phyloP scores from a whole-genome alignment of 2,888 invertebrate species.

The Macrosiphum euphorbiae region DNA sequence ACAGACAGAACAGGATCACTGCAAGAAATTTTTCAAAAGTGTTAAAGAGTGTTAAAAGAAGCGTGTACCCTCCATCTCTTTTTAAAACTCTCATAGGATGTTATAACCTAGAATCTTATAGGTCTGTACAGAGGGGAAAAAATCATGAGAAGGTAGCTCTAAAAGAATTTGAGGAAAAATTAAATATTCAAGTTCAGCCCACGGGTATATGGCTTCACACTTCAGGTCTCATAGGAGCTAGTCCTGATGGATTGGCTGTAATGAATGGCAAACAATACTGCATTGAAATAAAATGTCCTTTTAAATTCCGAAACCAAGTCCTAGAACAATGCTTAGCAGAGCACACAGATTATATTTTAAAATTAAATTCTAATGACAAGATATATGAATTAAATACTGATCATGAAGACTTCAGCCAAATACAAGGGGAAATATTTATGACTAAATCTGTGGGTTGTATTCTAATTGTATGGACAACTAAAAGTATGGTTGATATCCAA shows the following conservation, averaged over 20 bases:
- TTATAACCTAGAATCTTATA: not conserved
- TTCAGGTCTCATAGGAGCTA: not conserved
- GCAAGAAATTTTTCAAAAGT: conserved; percentile 29
- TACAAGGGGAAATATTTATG: conserved; percentile 66
- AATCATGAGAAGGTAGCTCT: not conserved
- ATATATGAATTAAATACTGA: conserved; percentile 36
- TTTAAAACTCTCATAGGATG: conserved; percentile 3
- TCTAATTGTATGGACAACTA: conserved; percentile 61
- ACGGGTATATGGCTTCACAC: not conserved
- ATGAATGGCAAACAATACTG: not conserved
- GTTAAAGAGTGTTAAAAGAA: not conserved
- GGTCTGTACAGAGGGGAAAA: not conserved
- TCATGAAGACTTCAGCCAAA: conserved; percentile 65
- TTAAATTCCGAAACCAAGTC: not conserved
- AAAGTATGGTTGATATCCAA: not conserved
- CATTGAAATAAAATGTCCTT: conserved; percentile 30
- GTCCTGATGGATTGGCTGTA: not conserved
- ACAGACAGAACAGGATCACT: not conserved
- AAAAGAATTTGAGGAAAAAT: not conserved
- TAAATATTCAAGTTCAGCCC: not conserved
- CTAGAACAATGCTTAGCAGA: not conserved
- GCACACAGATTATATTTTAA: not conserved
- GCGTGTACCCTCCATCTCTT: not conserved
- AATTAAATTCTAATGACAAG: not conserved
- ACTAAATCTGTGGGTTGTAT: conserved; percentile 61